Conservation (phyloP, 30 jellyfish, hydroid and myxozoan species). For the Clytia hemisphaerica region DNA sequence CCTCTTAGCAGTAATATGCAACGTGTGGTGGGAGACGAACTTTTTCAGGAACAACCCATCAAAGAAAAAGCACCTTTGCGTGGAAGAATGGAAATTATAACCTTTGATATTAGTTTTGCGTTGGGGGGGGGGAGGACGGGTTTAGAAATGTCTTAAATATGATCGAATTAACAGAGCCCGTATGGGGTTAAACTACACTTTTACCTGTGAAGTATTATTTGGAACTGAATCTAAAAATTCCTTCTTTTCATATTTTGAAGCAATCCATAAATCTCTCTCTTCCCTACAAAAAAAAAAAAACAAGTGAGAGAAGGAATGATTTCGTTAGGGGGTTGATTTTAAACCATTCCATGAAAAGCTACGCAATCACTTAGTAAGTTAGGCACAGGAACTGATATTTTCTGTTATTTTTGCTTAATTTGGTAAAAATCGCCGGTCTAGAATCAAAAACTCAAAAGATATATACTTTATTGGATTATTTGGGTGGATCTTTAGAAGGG, state of each 20-base stretch:
- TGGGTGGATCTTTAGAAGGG: too few species aligned
- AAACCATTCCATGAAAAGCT: constrained; percentile 19
- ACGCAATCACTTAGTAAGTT: not conserved
- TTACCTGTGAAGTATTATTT: constrained; percentile 48
- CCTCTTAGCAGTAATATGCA: too few species aligned
- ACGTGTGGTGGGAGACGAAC: too few species aligned
- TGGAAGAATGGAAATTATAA: not conserved
- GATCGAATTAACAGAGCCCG: not conserved
- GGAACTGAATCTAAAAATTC: constrained; percentile 40
- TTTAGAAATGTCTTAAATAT: too few species aligned
- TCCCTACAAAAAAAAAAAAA: constrained; percentile 45
- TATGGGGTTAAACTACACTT: not conserved
- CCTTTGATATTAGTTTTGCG: not conserved
- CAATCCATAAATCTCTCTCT: constrained; percentile 80
- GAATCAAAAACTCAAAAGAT: too few species aligned
- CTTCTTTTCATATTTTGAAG: constrained; percentile 60
- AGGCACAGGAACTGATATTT: not conserved
- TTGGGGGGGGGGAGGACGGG: not conserved
- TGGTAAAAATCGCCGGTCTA: too few species aligned
- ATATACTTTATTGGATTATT: too few species aligned
- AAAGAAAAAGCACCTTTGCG: not conserved
- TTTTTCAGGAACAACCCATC: not conserved
- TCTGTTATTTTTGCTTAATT: not conserved
- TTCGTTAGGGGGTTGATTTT: too few species aligned
- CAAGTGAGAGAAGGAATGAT: not conserved